Conservation (phyloP, 2,888 invertebrate genomes). For the Agrochola circellaris region DNA sequence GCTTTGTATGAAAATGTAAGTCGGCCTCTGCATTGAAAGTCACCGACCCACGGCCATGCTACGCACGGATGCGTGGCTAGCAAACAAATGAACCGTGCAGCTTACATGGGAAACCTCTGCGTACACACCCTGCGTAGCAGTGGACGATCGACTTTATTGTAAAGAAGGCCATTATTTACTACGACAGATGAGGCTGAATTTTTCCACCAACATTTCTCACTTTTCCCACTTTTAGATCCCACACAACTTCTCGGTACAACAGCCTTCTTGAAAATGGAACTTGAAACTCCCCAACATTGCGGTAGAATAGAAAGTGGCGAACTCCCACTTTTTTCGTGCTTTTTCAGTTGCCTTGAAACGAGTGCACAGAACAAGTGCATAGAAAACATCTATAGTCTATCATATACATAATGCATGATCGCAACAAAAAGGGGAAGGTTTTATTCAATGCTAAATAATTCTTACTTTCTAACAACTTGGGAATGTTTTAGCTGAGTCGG, state of each 20-base stretch:
- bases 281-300: slow-evolving; percentile 3
- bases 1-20: neutral
- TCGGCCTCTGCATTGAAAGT: neutral
- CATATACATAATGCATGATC: slow-evolving; percentile 21
- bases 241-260: neutral
- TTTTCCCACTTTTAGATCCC: neutral
- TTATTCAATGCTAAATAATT: slow-evolving; percentile 23
- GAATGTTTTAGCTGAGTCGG: slow-evolving; percentile 10
- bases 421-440: slow-evolving; percentile 12
- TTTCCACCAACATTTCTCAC: neutral
- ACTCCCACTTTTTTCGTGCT: neutral
- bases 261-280: neutral
- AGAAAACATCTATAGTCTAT: neutral
- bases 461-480: slow-evolving; percentile 10
- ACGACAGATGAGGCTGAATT: neutral
- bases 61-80: neutral
- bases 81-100: neutral
- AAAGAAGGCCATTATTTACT: neutral
- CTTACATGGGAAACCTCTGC: too few relatives aligned
- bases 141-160: neutral
- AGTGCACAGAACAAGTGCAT: neutral
- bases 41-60: neutral
- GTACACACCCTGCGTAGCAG: too few relatives aligned
- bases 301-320: neutral
- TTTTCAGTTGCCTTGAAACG: slow-evolving; percentile 5